phyloP scores from a whole-genome alignment of 2,113 vertebrate species.

The Carettochelys insculpta region DNA sequence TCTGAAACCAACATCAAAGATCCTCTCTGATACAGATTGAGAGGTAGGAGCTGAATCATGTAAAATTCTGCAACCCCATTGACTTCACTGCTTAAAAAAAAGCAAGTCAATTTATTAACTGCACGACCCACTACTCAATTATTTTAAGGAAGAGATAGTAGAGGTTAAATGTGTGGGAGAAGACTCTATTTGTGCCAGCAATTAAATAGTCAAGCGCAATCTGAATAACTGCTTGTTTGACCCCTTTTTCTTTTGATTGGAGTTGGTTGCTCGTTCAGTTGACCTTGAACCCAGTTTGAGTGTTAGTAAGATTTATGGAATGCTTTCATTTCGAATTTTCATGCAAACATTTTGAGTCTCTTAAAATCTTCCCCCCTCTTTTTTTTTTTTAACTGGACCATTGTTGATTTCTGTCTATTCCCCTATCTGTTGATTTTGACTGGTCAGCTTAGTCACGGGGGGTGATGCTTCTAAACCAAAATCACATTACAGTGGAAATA shows the following conservation, averaged over 20 bases:
- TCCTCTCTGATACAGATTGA: slow-evolving; percentile 38
- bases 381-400: background rate
- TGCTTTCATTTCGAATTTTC: background rate
- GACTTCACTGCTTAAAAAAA: slow-evolving; percentile 49
- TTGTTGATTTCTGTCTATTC: background rate
- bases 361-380: background rate
- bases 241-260: background rate
- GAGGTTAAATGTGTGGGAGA: slow-evolving; percentile 47
- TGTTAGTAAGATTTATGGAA: background rate
- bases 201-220: slow-evolving; percentile 13
- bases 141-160: slow-evolving; percentile 36
- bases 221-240: background rate
- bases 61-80: slow-evolving; percentile 58
- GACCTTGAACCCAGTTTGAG: background rate
- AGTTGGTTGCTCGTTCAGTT: background rate
- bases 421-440: fast-evolving
- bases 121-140: slow-evolving; percentile 39
- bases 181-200: slow-evolving; percentile 49
- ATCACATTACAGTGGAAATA: background rate
- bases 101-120: background rate
- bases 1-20: slow-evolving; percentile 52
- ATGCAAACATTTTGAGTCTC: background rate
- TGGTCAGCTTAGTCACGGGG: background rate
- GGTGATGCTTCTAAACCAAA: background rate
- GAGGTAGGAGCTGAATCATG: slow-evolving; percentile 53